Conservation (phyloP, 2,888 invertebrate genomes). For the Habrosyne pyritoides region DNA sequence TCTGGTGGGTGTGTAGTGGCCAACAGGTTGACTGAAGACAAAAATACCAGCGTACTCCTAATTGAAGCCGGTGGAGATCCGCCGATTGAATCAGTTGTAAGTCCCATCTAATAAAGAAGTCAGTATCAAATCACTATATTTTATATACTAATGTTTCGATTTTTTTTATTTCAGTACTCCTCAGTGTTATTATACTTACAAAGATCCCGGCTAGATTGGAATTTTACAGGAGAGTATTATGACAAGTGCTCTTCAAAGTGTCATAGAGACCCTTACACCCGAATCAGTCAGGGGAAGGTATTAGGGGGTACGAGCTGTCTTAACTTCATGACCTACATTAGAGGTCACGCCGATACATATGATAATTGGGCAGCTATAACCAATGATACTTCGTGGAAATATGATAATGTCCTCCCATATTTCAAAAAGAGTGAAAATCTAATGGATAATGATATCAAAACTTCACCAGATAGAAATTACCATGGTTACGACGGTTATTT, state of each 20-base stretch:
- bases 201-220: no score
- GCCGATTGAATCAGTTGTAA: slow-evolving; percentile 23
- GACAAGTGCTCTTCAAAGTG: no score
- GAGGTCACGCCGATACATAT: slow-evolving; percentile 84
- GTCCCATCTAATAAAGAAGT: no score
- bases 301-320: slow-evolving; percentile 85
- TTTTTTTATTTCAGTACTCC: no score
- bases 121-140: no score
- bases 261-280: background rate
- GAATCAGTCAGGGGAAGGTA: slow-evolving; percentile 36
- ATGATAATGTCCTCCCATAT: slow-evolving; percentile 28
- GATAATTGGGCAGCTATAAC: slow-evolving; percentile 85
- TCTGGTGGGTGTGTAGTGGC: slow-evolving; percentile 35
- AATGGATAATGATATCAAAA: no score
- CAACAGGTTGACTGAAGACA: slow-evolving; percentile 29
- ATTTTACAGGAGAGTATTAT: no score
- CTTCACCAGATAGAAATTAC: no score
- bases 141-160: no score
- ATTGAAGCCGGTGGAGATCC: slow-evolving; percentile 80
- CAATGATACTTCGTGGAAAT: slow-evolving; percentile 69
- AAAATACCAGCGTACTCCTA: slow-evolving; percentile 35
- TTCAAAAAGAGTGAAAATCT: slow-evolving; percentile 12
- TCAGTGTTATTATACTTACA: no score
- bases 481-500: no score
- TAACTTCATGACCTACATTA: slow-evolving; percentile 84